Conservation (phyloP, 2,113 vertebrate genomes). For the Tiliqua scincoides region DNA sequence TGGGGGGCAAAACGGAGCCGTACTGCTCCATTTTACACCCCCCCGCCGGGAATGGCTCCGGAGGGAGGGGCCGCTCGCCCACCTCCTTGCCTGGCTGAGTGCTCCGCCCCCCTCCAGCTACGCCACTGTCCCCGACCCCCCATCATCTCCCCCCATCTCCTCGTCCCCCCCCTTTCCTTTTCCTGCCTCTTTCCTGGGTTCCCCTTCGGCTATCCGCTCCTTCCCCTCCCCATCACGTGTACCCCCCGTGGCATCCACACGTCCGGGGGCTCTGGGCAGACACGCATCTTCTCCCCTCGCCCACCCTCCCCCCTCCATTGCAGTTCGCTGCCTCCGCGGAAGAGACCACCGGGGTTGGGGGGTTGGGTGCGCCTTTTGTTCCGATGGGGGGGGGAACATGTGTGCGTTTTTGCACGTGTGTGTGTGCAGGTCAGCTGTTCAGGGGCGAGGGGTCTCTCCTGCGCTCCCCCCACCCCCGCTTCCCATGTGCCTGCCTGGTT, state of each 20-base stretch:
- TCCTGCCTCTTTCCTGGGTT: not conserved
- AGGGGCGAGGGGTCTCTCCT: not conserved
- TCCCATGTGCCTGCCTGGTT: not conserved
- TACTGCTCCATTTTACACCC: constrained; percentile 27
- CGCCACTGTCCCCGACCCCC: not conserved
- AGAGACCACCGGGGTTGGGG: no score
- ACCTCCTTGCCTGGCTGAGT: not conserved
- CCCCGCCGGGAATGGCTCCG: constrained; percentile 31
- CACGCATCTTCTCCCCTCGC: not conserved
- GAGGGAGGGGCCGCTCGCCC: no score
- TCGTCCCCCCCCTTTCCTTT: not conserved
- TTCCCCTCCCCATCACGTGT: no score
- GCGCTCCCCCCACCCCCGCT: not conserved
- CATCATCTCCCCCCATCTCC: not conserved
- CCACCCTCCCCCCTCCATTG: not conserved
- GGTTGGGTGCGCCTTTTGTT: no score
- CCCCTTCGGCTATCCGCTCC: no score
- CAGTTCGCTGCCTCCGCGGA: no score
- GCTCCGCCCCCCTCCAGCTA: no score
- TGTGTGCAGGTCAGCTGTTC: not conserved
- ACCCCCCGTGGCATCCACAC: no score
- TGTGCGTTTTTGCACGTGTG: no score
- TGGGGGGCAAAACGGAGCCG: no score
- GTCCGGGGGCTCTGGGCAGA: not conserved
- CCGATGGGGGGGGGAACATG: no score